These are phyloP conservation scores for Rhabdomys pumilio DNA, from an alignment of 2,797 vertebrate genomes.

Conservation along the genomic window DNA sequence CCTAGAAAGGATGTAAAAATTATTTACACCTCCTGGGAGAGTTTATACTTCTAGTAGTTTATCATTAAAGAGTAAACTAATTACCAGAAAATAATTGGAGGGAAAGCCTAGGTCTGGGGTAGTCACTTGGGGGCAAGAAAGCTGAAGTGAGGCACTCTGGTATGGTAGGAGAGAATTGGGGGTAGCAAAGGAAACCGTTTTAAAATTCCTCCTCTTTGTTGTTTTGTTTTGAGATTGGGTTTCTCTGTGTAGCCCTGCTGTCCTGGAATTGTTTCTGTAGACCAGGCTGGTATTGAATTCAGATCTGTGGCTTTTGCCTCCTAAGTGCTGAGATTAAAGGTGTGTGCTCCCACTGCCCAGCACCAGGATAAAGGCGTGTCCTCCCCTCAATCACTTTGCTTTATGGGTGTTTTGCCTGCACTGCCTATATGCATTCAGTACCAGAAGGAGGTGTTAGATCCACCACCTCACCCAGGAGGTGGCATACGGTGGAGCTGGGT, in stretches of 20 bases:
- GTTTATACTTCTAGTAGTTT: constrained; percentile 52
- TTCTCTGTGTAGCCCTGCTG: too few relatives aligned
- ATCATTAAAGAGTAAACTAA: constrained; percentile 65
- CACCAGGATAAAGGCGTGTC: too few relatives aligned
- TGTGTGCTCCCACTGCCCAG: too few relatives aligned
- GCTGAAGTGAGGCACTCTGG: background rate
- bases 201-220: background rate
- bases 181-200: background rate
- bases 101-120: constrained; percentile 32
- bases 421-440: background rate
- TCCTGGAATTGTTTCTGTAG: too few relatives aligned
- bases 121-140: constrained; percentile 25
- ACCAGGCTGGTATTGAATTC: too few relatives aligned
- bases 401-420: background rate
- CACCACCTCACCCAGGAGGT: background rate
- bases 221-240: too few relatives aligned
- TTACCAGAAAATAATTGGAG: constrained; percentile 70
- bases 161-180: background rate
- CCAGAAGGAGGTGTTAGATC: background rate
- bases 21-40: constrained; percentile 55
- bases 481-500: background rate
- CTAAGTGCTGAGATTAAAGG: too few relatives aligned
- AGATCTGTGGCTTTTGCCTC: too few relatives aligned
- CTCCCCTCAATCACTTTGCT: background rate
- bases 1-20: constrained; percentile 18